Base-by-base conservation (phyloP, 2,797 vertebrate species). In the Setipinna tenuifilis region DNA sequence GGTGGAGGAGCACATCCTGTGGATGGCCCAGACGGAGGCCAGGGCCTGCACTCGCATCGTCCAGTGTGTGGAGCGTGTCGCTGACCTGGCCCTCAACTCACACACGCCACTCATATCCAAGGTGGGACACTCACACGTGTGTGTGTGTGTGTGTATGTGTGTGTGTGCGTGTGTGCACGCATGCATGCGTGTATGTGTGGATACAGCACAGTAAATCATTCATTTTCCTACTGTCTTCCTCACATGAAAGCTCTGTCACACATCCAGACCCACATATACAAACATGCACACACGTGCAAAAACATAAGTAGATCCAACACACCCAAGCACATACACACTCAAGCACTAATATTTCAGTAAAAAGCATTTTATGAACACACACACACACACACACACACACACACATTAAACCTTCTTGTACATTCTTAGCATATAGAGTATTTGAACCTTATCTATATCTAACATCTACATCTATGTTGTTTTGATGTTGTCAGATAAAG, bases 1-100 rank as follows among this genome's bases (percentile, higher is more conserved):
- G 28, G 96, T 96, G 23, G 97, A 98, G 91, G 97, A 98, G 83
- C 97, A 97, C 0, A 91, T 97, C 35, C 88, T 98, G 90, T 98
- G 97, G 97, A 97, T 97, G 96, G 97, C 97, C 11, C 97, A 98
- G 89, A 97, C 95, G 4, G 96, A 98, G 90, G 96, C 96, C 62
- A 92, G 95, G 87, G 97, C 97, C 0, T 98, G 97, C 90, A 97
- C 97, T 0, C 96, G 97, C 3, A 97, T 98, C 48, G 97, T 98
- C 28, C 95, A 95, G 89, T 97, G 97, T 82, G 96, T 98, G 90
- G 96, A 98, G 87, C 94, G 94, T 0, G 96, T 98, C 82, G 96
- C 97, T 6, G 94, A 92, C 90, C 91, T 96, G 90, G 91, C 92
- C 0, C 90, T 98, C 89, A 95, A 91, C n/a, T 91, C 86, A 83